Evolutionary conservation across 2,888 invertebrate species (phyloP).

Genomic region (Elysia crispata): DNA sequence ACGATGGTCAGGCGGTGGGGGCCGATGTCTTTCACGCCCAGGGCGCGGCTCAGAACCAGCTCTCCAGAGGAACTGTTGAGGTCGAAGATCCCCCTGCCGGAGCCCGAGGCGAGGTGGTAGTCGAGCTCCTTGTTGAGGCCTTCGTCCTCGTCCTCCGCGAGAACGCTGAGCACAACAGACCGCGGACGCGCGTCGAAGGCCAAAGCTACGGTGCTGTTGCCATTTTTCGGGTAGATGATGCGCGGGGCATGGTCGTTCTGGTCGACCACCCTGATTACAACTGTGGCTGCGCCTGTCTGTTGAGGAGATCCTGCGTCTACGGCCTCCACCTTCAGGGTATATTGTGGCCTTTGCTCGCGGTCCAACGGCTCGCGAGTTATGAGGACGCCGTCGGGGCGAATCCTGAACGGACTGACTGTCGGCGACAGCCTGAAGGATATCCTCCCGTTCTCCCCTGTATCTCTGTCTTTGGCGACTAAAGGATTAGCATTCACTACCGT

Average conservation of each 20-base stretch:
- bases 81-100: slow-evolving; percentile 43
- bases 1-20: slow-evolving; percentile 51
- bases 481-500: slow-evolving; percentile 54
- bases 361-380: slow-evolving; percentile 60
- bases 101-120: slow-evolving; percentile 51
- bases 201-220: slow-evolving; percentile 60
- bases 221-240: slow-evolving; percentile 60
- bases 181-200: slow-evolving; percentile 56
- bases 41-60: slow-evolving; percentile 47
- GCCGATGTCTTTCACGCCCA: slow-evolving; percentile 52
- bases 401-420: slow-evolving; percentile 56
- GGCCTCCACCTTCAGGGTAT: slow-evolving; percentile 62
- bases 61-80: slow-evolving; percentile 48
- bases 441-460: slow-evolving; percentile 59
- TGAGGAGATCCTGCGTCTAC: slow-evolving; percentile 63
- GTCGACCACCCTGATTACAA: slow-evolving; percentile 63
- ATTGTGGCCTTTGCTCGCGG: slow-evolving; percentile 58
- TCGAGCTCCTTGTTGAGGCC: slow-evolving; percentile 56
- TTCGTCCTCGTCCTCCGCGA: slow-evolving; percentile 58
- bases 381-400: slow-evolving; percentile 59
- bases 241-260: slow-evolving; percentile 67
- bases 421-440: slow-evolving; percentile 53
- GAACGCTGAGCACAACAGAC: slow-evolving; percentile 54
- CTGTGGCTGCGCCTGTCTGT: slow-evolving; percentile 58
- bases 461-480: slow-evolving; percentile 59